phyloP scores from a whole-genome alignment of 2,888 invertebrate genomes.

The Xestia ashworthii region DNA sequence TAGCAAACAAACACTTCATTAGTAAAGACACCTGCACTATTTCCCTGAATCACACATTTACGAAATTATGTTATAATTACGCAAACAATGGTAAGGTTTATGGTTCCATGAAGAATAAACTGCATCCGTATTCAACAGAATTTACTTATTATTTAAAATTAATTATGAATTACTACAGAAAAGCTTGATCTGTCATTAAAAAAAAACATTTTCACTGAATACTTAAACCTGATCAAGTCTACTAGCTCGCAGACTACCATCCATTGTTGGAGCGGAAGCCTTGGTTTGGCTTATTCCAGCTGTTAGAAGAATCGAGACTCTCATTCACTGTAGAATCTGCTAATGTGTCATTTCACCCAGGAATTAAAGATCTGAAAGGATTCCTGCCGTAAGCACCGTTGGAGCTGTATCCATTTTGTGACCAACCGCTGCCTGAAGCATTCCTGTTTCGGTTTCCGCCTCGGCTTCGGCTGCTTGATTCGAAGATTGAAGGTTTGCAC shows the following conservation, averaged over 20 bases:
- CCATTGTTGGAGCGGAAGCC: conserved; percentile 42
- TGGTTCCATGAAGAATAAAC: conserved; percentile 1
- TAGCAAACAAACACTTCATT: conserved; percentile 49
- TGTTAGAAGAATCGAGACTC: conserved; percentile 24
- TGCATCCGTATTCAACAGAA: background rate
- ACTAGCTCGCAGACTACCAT: conserved; percentile 65
- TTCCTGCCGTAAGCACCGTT: conserved; percentile 21
- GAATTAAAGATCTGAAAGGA: conserved; percentile 25
- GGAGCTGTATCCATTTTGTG: conserved; percentile 28
- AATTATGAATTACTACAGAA: conserved; percentile 1
- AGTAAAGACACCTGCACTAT: conserved; percentile 32
- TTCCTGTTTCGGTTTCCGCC: conserved; percentile 8
- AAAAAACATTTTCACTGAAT: background rate
- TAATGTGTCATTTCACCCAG: conserved; percentile 46
- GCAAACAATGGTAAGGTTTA: background rate
- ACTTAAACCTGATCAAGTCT: background rate
- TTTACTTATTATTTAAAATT: conserved; percentile 26
- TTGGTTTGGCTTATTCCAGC: conserved; percentile 27
- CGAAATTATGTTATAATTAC: background rate
- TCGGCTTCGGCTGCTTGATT: conserved; percentile 14
- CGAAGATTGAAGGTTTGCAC: conserved; percentile 21
- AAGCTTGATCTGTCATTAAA: background rate
- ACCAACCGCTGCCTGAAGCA: conserved; percentile 41
- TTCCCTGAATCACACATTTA: conserved; percentile 11
- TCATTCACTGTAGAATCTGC: conserved; percentile 42